phyloP scores from a whole-genome alignment of 2,113 vertebrate genomes.

The Muntiacus reevesi region DNA sequence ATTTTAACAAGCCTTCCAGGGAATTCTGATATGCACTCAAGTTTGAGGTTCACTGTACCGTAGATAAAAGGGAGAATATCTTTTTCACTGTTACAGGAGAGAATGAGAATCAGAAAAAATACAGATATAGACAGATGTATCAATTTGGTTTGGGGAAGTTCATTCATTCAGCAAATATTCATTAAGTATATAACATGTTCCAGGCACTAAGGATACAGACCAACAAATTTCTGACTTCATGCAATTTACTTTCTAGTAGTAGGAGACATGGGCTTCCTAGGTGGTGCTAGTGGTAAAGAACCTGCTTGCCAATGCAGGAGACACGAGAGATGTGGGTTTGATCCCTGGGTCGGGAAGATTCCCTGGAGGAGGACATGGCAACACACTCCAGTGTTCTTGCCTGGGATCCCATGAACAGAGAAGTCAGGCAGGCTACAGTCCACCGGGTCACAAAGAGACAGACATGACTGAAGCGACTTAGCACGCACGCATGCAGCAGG shows the following conservation, averaged over 20 bases:
- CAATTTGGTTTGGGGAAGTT: background rate
- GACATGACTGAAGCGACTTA: background rate
- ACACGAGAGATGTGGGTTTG: background rate
- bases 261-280: background rate
- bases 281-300: background rate
- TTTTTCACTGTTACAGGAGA: background rate
- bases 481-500: background rate
- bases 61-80: background rate
- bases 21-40: background rate
- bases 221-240: slow-evolving; percentile 2
- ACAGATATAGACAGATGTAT: background rate
- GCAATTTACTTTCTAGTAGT: background rate
- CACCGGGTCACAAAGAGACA: background rate
- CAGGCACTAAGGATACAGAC: background rate
- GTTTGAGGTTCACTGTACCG: background rate
- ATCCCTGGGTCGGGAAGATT: background rate
- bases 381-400: background rate
- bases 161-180: slow-evolving; percentile 16
- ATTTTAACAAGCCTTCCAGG: background rate
- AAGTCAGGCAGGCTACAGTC: background rate
- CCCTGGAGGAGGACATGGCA: background rate
- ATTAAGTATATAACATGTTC: background rate
- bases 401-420: background rate
- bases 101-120: slow-evolving; percentile 26
- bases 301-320: background rate